phyloP scores from a whole-genome alignment of 2,113 vertebrate genomes.

The Beaufortia kweichowensis region DNA sequence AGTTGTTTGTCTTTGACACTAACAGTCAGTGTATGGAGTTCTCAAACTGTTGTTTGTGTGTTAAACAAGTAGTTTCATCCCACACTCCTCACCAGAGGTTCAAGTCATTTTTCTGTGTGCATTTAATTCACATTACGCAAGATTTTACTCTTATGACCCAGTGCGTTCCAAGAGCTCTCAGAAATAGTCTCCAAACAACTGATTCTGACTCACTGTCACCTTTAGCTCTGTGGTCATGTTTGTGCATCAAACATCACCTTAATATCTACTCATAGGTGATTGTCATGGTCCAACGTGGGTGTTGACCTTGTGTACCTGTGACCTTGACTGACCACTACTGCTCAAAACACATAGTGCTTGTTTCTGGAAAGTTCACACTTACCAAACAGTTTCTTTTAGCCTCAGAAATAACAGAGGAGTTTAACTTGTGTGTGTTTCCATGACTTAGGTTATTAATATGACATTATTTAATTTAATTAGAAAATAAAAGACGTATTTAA shows the following conservation, averaged over 20 bases:
- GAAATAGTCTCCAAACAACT: conserved; percentile 24
- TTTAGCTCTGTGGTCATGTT: conserved; percentile 24
- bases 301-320: conserved; percentile 29
- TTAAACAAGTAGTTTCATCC: conserved; percentile 26
- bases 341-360: background rate
- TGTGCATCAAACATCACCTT: conserved; percentile 34
- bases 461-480: no score
- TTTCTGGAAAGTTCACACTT: conserved; percentile 1
- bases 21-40: background rate
- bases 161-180: conserved; percentile 22
- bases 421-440: background rate
- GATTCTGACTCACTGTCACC: conserved; percentile 8
- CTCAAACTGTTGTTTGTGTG: conserved; percentile 20
- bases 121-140: conserved; percentile 1
- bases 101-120: conserved; percentile 3
- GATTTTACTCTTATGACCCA: conserved; percentile 8
- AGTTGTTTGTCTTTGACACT: conserved; percentile 33
- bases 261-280: conserved; percentile 42
- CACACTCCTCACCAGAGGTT: conserved; percentile 15
- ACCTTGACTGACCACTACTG: conserved; percentile 41
- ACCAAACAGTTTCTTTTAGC: background rate
- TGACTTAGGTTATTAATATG: background rate
- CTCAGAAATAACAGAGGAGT: background rate
- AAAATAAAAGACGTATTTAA: no score
- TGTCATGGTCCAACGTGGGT: conserved; percentile 28